Base-by-base conservation (phyloP, 2,797 vertebrate species). In the Lemur catta region DNA sequence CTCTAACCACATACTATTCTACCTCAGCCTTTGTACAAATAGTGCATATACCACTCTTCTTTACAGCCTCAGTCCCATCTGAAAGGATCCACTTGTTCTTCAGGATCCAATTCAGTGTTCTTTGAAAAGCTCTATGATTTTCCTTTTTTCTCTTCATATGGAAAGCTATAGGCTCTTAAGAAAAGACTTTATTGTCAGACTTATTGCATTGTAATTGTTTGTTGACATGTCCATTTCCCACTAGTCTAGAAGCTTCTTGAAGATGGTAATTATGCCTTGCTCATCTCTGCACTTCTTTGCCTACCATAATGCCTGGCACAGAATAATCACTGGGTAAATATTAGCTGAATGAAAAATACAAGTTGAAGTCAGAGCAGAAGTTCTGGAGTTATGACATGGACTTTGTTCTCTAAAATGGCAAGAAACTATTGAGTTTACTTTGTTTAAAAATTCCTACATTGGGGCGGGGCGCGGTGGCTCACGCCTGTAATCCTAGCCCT, bases 191-290 rank as follows among this genome's bases (percentile, higher is more conserved):
- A 35, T 90, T 92, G 55, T 92, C 81, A 55, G 74, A 80, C 50
- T 89, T 92, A 59, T 48, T 90, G 12, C 33, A 61, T 81, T 75
- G 11, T 93, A 71, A 82, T 93, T 94, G 30, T 59, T 74, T 93
- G 75, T 86, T 81, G 86, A 4, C 41, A 17, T 90, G 48, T 80
- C 65, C 79, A 0, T 89, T 75, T 94, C 41, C 46, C 46, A 5
- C 57, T 88, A 28, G 41, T 55, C 78, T 52, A 65, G 65, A 71
- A 61, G 50, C 48, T 92, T 41, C n/a, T 13, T n/a, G 59, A 67
- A 28, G 38, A 55, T 10, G 67, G 28, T 75, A 55, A 69, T 90
- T 63, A 30, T 43, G 41, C 72, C 80, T 57, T 59, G 57, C 50
- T 57, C 8, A 17, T 75, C 52, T 89, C 41, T 61, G 26, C 28